Evolutionary conservation across 2,888 invertebrate species (phyloP).

Genomic region (Muscina levida): DNA sequence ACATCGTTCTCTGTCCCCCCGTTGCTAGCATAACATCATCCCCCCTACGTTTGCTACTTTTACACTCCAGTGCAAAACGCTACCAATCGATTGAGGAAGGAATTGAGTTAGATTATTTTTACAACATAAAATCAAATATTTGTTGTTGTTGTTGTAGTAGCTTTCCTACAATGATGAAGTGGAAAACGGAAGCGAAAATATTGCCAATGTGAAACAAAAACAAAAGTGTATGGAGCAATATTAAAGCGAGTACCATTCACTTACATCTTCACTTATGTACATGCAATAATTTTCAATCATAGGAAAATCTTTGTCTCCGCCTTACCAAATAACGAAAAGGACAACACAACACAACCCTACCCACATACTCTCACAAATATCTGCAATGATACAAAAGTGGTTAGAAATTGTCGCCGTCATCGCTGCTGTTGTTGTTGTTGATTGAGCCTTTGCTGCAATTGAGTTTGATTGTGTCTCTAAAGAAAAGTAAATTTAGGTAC

Average conservation of each 20-base stretch:
- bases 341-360: background rate
- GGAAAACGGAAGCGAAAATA: slow-evolving; percentile 52
- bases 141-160: background rate
- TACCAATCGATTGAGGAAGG: slow-evolving; percentile 10
- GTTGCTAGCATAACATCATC: background rate
- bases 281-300: too few relatives aligned
- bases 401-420: background rate
- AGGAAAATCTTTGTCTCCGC: background rate
- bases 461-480: slow-evolving; percentile 20
- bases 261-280: too few relatives aligned
- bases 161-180: slow-evolving; percentile 52
- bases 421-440: background rate
- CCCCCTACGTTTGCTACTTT: background rate
- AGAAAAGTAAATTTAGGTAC: slow-evolving; percentile 57
- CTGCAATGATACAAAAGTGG: background rate
- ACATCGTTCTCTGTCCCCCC: slow-evolving; percentile 18
- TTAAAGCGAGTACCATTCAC: background rate
- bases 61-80: background rate
- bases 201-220: slow-evolving; percentile 35
- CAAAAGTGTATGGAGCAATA: slow-evolving; percentile 1
- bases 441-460: background rate
- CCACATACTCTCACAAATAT: background rate
- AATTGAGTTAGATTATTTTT: slow-evolving; percentile 9
- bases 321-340: background rate
- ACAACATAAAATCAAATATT: slow-evolving; percentile 31